These are phyloP conservation scores for Drosophila emarginata DNA, from an alignment of 2,888 invertebrate genomes.

Conservation along the genomic window DNA sequence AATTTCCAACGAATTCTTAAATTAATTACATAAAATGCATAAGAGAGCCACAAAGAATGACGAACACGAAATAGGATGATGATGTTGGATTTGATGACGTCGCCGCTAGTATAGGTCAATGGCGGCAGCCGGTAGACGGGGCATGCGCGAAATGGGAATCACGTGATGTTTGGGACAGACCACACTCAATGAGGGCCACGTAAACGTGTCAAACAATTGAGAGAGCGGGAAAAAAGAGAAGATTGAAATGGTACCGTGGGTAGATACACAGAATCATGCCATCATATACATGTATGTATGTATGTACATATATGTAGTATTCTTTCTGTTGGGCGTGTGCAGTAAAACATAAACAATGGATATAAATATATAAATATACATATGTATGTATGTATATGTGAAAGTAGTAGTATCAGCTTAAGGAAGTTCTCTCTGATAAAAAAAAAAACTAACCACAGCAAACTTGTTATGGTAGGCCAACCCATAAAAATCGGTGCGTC, in stretches of 20 bases:
- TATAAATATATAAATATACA: conserved; percentile 17
- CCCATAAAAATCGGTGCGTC: conserved; percentile 14
- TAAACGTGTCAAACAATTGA: conserved; percentile 36
- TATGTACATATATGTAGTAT: neutral
- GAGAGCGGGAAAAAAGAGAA: conserved; percentile 12
- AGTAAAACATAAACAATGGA: conserved; percentile 40
- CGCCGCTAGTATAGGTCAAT: conserved; percentile 20
- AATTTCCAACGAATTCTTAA: conserved; percentile 21
- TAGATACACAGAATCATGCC: conserved; percentile 59
- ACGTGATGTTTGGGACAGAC: conserved; percentile 60
- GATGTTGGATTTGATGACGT: conserved; percentile 5
- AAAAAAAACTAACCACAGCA: conserved; percentile 12
- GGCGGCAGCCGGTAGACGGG: conserved; percentile 14
- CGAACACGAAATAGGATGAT: conserved; percentile 14
- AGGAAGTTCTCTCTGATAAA: conserved; percentile 49
- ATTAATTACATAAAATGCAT: conserved; percentile 18
- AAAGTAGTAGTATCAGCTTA: conserved; percentile 22
- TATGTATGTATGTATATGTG: conserved; percentile 7
- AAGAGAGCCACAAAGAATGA: conserved; percentile 9
- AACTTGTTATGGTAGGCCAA: conserved; percentile 36
- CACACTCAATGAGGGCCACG: conserved; percentile 50
- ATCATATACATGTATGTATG: conserved; percentile 31
- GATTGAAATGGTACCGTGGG: conserved; percentile 24
- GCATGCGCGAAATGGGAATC: conserved; percentile 65
- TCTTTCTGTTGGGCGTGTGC: conserved; percentile 54